Evolutionary conservation across 2,888 invertebrate genomes (phyloP), one percentile per base, ranked within the genome.

Genomic region (Andrena minutula): DNA sequence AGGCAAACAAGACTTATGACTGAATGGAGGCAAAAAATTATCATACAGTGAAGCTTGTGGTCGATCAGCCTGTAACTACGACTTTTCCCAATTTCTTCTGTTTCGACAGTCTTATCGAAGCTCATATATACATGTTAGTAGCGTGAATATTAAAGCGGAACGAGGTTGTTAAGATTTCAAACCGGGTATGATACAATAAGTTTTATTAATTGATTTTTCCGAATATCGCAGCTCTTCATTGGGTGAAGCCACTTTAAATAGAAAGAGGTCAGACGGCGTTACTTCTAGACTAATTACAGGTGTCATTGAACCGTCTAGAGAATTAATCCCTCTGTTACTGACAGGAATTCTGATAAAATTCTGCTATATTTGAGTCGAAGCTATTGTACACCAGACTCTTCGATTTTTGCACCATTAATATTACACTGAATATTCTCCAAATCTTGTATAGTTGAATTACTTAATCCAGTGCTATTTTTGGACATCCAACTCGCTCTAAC

Each of bases 221-320:
- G 73, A 32, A 63, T 41, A 72, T 82, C 84, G 82, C 80, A 82
- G 60, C 66, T 35, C 32, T 49, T 82, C 77, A 77, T 86, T 75
- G 76, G 63, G 72, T 65, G 61, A 80, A 69, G 76, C 53, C 41
- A 72, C 82, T 86, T 86, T 88, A 88, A 86, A 88, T 88, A 88
- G 86, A 83, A 86, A 60, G 83, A 82, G 88, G 88, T 85, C 88
- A 86, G 88, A 87, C 87, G 79, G 64, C 82, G 79, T 82, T 88
- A 88, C 88, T 88, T 86, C 88, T 83, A 88, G 81, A 86, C 77
- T 79, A 86, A 88, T 83, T 82, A 71, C 79, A 70, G 75, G 78
- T 88, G 88, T 88, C 88, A 82, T 80, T 88, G 85, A 88, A 88
- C 88, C 69, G 79, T 79, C 83, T 75, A 56, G 75, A n/a, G 69